Evolutionary conservation across 2,888 invertebrate species (phyloP), one percentile per base, ranked within the genome.

Genomic region (Meteorus colon): DNA sequence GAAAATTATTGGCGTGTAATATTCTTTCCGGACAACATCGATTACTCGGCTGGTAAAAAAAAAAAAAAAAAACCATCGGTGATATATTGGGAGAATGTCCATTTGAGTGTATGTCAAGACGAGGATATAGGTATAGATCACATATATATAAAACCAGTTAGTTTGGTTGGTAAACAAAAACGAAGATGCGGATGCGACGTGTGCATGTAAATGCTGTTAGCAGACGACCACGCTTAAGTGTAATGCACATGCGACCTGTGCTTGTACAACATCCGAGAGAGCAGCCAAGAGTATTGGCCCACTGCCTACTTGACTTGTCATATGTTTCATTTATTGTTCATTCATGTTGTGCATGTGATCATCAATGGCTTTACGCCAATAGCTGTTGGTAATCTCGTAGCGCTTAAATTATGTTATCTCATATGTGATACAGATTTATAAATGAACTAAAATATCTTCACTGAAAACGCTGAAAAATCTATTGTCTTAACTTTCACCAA

Each of bases 151-250:
- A 89, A 89, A 89, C 89, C 89, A 88, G 89, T 89, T 88, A 87
- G 88, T 87, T 86, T 80, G 86, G 87, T 88, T 88, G 87, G 89
- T 87, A 89, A 89, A 89, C 88, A 89, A 88, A 88, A 89, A 88
- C 86, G 86, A 76, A 79, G 78, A 79, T 76, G 74, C 79, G 80
- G 78, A 77, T 74, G 73, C 74, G 59, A 63, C 73, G 73, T 62
- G 75, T 77, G 72, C 69, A 77, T 77, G 76, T 69, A 74, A 77
- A 77, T 77, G 70, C 75, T 70, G 79, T 68, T 74, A 75, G 77
- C 51, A 67, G 41, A 19, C 24, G 37, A 51, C 29, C 48, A 8
- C 12, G 59, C 59, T 37, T 63, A 19, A 63, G 29, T 65, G 31
- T 62, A 78, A 34, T 55, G 37, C 55, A 5, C 6, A 19, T 55